These are phyloP conservation scores for Anthopleura xanthogrammica DNA, from an alignment of 92 coral and sea anemone species.

Conservation along the genomic window DNA sequence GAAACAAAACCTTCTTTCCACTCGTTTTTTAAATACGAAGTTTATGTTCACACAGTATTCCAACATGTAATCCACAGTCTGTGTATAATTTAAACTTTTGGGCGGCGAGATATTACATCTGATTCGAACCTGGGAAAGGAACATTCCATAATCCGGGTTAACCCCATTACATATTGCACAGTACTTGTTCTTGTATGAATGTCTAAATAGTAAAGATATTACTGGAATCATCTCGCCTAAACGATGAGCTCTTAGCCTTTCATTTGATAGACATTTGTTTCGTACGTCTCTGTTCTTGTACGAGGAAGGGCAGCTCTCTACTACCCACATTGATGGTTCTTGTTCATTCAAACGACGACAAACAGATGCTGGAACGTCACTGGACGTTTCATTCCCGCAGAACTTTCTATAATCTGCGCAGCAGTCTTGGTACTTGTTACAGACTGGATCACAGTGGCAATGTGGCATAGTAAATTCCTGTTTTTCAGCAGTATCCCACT, in stretches of 20 bases:
- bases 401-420: conserved; percentile 56
- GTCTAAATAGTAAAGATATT: background rate
- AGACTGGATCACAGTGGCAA: conserved; percentile 76
- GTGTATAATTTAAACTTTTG: conserved; percentile 16
- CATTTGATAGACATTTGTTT: conserved; percentile 8
- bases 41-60: conserved; percentile 52
- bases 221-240: conserved; percentile 65
- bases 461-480: conserved; percentile 9
- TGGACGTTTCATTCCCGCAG: conserved; percentile 33
- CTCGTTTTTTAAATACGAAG: background rate
- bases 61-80: conserved; percentile 52
- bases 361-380: background rate
- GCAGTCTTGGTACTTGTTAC: conserved; percentile 60
- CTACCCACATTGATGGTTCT: conserved; percentile 54
- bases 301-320: conserved; percentile 48
- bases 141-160: background rate
- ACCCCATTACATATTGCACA: conserved; percentile 58
- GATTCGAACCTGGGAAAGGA: conserved; percentile 43
- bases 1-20: conserved; percentile 52
- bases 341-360: conserved; percentile 13
- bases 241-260: conserved; percentile 10
- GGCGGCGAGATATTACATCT: conserved; percentile 66
- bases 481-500: conserved; percentile 34
- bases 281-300: background rate
- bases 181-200: conserved; percentile 46